Base-by-base conservation (phyloP, 2,797 vertebrate species). In the Ispidina picta region DNA sequence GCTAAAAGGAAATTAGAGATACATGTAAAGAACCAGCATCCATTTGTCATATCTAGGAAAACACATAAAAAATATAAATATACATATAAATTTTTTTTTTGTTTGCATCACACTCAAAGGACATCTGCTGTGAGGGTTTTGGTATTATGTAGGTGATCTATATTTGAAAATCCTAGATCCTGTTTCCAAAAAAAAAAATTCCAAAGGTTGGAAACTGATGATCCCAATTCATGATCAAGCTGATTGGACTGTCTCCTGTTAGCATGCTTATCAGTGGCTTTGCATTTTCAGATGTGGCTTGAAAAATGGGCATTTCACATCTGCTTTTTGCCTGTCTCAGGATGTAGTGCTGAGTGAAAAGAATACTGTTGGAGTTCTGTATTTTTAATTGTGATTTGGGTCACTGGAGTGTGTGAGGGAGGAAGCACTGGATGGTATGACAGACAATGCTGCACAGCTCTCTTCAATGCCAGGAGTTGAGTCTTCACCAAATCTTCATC, bases 401-500 rank as follows among this genome's bases (percentile, higher is more conserved):
- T 94, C 75, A 72, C 51, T 49, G 63, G 65, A 60, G 16, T 48
- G 14, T 68, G 18, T 37, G 56, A 94, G 72, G 83, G 75, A 94
- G 83, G 69, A 72, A 80, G 22, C 31, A 26, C 31, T 74, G 80
- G 52, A 44, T 83, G 72, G 28, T 91, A n/a, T 69, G 55, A 76
- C 16, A 41, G 1, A 5, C 51, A 82, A 43, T 11, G 48, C 48
- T 59, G 58, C 37, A 54, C 69, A 80, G 15, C 46, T 83, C 91
- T 76, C 60, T 91, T 84, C 78, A 87, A 3, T 55, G 60, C 66
- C 44, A 82, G 2, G 64, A 65, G 80, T 66, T 68, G 81, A 96
- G 35, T 92, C 63, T 88, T 86, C 29, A 92, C 66, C 81, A 95
- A 97, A 94, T 92, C 76, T 78, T 96, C 71, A 84, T 88, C 84